Evolutionary conservation across 1,140 invertebrate species (phyloP), one percentile per base, ranked within the genome.

Genomic region (Listronotus bonariensis): DNA sequence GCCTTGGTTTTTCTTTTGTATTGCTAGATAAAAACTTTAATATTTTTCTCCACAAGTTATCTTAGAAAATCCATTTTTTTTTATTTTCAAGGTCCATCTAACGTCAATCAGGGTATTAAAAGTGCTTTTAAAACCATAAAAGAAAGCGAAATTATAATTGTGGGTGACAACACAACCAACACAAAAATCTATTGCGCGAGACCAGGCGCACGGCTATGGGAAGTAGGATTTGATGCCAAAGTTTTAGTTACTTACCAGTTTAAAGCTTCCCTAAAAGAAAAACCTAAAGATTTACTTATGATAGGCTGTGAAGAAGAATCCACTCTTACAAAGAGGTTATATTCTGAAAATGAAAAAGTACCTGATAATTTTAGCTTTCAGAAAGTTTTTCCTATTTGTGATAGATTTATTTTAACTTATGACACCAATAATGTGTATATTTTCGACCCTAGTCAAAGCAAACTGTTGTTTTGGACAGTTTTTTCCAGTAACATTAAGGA

Each of bases 211-310:
- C 82, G 90, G 67, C 70, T 93, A 10, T 92, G 91, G 91, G 88
- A 92, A 77, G 89, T 89, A 0, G 85, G 86, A 38, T 81, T 87
- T 10, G 85, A 87, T 68, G 90, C 89, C 0, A 82, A 84, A 57
- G 90, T 93, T 0, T 74, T 85, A 15, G 85, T 88, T 71, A 93
- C 91, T n/a, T 88, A 92, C 79, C 89, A 92, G 68, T 91, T 90
- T 64, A 91, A 89, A 77, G 81, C 86, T 64, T 84, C 87, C 0
- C 71, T 92, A 20, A 83, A 84, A 0, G 80, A 83, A 54, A 77
- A 84, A 12, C 83, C 88, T 0, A 76, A 79, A 66, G 77, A 80
- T 57, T 72, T 81, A 77, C 84, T 59, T 18, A 14, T 62, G 7
- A 62, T 62, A 49, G 59, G 40, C 26, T 53, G n/a, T 53, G 51